A percentile compares a stretch with the other conserved stretches of the same genome.
Conservation (phyloP, 2,888 invertebrate species). For the Eucera pruinosa region DNA sequence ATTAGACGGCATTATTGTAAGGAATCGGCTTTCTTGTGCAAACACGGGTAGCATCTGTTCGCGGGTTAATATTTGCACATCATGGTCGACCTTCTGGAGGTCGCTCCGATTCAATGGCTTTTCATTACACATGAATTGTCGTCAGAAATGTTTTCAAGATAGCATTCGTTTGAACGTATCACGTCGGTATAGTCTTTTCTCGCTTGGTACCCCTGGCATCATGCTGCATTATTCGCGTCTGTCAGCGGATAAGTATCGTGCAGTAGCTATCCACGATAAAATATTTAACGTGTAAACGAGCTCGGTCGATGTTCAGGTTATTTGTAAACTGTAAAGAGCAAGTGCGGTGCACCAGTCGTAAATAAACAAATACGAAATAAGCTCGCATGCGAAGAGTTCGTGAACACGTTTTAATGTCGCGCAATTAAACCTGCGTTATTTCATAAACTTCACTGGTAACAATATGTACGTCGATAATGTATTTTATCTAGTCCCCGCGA, state of each 20-base stretch:
- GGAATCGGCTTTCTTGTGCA: conserved; percentile 30
- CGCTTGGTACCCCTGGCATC: conserved; percentile 28
- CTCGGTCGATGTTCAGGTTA: not conserved
- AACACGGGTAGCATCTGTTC: conserved; percentile 51
- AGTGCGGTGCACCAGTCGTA: not conserved
- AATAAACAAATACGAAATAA: conserved; percentile 20
- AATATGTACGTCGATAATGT: conserved; percentile 39
- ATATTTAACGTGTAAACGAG: conserved; percentile 31
- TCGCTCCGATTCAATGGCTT: conserved; percentile 21
- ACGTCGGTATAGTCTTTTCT: conserved; percentile 24
- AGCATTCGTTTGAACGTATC: not conserved
- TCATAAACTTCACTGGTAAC: not conserved
- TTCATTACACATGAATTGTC: not conserved
- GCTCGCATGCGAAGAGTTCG: not conserved
- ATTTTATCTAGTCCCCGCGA: conserved; percentile 58
- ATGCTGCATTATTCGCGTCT: not conserved
- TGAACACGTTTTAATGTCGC: not conserved
- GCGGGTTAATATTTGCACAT: conserved; percentile 48
- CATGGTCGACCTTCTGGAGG: conserved; percentile 51
- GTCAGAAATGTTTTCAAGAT: not conserved
- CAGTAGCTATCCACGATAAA: conserved; percentile 4
- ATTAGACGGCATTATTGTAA: conserved; percentile 12
- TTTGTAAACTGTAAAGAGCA: conserved; percentile 6
- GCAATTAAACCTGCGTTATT: not conserved
- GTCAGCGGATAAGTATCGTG: conserved; percentile 18